Evolutionary conservation across 2,797 vertebrate genomes (phyloP), one percentile per base, ranked within the genome.

Genomic region (Gila robusta): DNA sequence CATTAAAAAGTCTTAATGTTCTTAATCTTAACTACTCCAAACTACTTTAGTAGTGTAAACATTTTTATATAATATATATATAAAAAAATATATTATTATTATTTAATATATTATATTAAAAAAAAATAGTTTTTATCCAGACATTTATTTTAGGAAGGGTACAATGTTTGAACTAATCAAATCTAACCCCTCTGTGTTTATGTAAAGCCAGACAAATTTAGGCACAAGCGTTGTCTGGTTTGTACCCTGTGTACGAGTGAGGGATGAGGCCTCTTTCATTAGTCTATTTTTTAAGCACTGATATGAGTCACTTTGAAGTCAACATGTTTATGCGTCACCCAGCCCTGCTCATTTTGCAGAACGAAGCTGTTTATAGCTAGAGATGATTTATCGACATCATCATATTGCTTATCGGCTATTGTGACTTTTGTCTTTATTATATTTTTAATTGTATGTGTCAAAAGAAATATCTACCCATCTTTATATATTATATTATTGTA

Each of bases 91-190:
- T n/a, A n/a, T n/a, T n/a, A n/a, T n/a, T n/a, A n/a, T n/a, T n/a
- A n/a, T n/a, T n/a, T n/a, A n/a, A n/a, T n/a, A n/a, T n/a, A n/a
- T n/a, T 41, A 10, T 35, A 9, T 35, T 3, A 19, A 35, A 35
- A 35, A 35, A 35, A 35, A 35, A 35, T 3, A n/a, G 35, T 3
- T 35, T 35, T 39, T n/a, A 10, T 16, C 32, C 28, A 16, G 41
- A 47, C 32, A 41, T 49, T 66, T 86, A 71, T 84, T 79, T 86
- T 76, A 44, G 19, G 44, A 80, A 21, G 64, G 74, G 84, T 88
- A 83, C 82, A 23, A 32, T 3, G 16, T 37, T 71, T 71, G 17
- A 71, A 9, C 5, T 47, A 39, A 82, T 72, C 79, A 26, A 35
- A 9, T 62, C 39, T 64, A 23, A 74, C 72, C 23, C 9, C 23